Evolutionary conservation across 2,797 vertebrate genomes (phyloP), one percentile per base, ranked within the genome.

Genomic region (Hypotaenidia philippensis): DNA sequence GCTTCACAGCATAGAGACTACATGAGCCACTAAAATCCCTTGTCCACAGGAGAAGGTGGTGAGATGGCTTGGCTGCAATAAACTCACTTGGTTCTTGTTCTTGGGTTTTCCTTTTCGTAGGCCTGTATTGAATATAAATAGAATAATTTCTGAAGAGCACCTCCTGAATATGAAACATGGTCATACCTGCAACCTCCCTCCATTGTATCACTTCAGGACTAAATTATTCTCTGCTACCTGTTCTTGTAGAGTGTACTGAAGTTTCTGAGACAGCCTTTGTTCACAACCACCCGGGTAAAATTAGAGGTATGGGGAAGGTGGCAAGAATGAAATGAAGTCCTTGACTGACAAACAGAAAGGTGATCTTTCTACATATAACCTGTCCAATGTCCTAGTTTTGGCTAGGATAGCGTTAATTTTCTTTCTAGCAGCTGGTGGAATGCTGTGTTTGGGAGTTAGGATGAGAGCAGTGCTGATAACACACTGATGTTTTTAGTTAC

Each of bases 261-360:
- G 6, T 84, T 91, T 83, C 68, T 71, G 45, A 69, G 32, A 21
- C 10, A 69, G 10, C 25, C 1, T 1, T 75, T 82, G 40, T 38
- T 83, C 27, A 12, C 4, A 4, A 78, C 10, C 8, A 49, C 5
- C 22, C 20, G 17, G 20, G 19, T 78, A 41, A 77, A 78, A 66
- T 50, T 26, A 41, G 41, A 61, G 18, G 3, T 1, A 78, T 23
- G 2, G 6, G 4, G 17, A 61, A 26, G n/a, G 2, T 2, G 8
- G 10, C 7, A 13, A 40, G 5, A 83, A 71, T 53, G 17, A 79
- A 65, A 47, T 68, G 0, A 65, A 63, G 19, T 31, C 13, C 4
- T 60, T 81, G 49, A 45, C 78, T 87, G 27, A 77, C 25, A 75
- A 66, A 83, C 79, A 10, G 4, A 60, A 77, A 5, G 8, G 16